Percentiles rank a stretch among this genome's conserved stretches.
phyloP scores from a whole-genome alignment of 2,113 vertebrate species.

The Verasper variegatus region DNA sequence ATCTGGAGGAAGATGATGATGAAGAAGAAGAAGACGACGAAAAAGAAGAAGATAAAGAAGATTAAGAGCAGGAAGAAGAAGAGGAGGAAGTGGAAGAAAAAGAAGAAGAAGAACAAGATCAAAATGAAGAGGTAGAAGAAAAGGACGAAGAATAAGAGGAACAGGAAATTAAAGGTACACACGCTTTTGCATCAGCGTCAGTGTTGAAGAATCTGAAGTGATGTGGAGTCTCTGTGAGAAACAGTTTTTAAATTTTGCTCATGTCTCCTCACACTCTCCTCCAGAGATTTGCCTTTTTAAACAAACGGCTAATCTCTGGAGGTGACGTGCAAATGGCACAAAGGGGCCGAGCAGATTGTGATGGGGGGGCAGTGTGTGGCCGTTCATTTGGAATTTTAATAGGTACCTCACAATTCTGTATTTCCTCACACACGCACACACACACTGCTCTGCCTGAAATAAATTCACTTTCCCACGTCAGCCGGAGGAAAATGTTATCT shows the following conservation, averaged over 20 bases:
- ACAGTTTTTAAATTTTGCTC: neutral
- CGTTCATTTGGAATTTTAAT: slow-evolving; percentile 58
- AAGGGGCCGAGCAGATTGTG: slow-evolving; percentile 40
- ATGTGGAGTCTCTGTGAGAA: neutral
- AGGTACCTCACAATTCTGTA: neutral
- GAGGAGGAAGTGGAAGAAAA: too few relatives aligned
- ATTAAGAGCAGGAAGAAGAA: too few relatives aligned
- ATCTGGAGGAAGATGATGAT: too few relatives aligned
- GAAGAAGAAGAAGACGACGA: too few relatives aligned
- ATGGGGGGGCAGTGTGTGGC: slow-evolving; percentile 25
- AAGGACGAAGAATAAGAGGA: too few relatives aligned
- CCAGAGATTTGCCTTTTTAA: slow-evolving; percentile 29
- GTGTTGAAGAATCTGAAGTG: neutral
- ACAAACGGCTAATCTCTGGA: slow-evolving; percentile 47
- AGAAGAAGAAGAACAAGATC: too few relatives aligned
- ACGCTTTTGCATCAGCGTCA: neutral
- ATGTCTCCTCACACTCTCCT: slow-evolving; percentile 12
- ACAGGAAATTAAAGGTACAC: too few relatives aligned
- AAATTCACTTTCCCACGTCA: slow-evolving; percentile 43
- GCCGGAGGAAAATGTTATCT: slow-evolving; percentile 50
- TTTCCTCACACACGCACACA: neutral
- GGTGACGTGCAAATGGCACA: slow-evolving; percentile 48
- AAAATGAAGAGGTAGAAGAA: too few relatives aligned
- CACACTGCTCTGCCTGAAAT: slow-evolving; percentile 22
- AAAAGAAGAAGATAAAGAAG: too few relatives aligned